Conservation (phyloP, 2,113 vertebrate genomes). For the Sardina pilchardus region DNA sequence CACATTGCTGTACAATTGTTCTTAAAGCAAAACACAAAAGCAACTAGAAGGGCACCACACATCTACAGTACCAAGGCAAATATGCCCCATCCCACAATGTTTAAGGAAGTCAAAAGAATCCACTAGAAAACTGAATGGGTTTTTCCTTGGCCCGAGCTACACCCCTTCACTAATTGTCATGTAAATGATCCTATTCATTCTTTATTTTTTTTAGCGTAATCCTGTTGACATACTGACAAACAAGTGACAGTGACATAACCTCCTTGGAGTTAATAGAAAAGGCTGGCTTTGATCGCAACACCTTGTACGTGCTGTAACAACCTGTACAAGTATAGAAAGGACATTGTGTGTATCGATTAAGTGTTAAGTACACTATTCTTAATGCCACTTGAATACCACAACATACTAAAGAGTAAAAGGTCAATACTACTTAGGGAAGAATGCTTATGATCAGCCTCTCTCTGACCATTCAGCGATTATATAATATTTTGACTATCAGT, state of each 20-base stretch:
- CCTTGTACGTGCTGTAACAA: not conserved
- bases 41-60: no score
- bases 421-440: not conserved
- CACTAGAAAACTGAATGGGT: no score
- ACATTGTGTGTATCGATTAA: constrained; percentile 4
- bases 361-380: not conserved
- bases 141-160: no score
- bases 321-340: not conserved
- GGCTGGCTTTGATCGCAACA: not conserved
- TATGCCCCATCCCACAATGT: no score
- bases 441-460: not conserved
- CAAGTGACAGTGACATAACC: no score
- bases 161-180: no score
- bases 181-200: no score
- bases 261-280: not conserved
- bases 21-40: no score
- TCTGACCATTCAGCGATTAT: not conserved
- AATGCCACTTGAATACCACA: not conserved
- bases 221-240: no score
- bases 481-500: not conserved
- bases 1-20: not conserved
- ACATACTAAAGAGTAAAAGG: not conserved
- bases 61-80: no score
- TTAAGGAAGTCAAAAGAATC: no score
- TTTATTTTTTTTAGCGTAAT: no score